Conservation (phyloP, 2,888 invertebrate genomes). For the Choreutis nemorana region DNA sequence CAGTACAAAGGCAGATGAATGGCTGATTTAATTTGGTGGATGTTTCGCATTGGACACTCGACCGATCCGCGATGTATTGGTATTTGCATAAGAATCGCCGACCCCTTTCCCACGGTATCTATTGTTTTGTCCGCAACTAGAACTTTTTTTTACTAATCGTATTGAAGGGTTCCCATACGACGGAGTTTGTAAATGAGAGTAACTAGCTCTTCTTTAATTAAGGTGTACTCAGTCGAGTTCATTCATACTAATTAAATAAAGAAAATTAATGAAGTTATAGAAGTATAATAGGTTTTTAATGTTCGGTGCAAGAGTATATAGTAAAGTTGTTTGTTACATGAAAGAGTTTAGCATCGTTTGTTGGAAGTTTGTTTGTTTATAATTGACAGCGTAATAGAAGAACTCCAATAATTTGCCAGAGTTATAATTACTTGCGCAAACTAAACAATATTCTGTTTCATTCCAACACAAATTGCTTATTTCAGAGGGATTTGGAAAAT, state of each 20-base stretch:
- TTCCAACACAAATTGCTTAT: too few relatives aligned
- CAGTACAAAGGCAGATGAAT: slow-evolving; percentile 37
- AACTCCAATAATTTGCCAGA: too few relatives aligned
- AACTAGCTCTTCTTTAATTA: slow-evolving; percentile 5
- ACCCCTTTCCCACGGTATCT: slow-evolving; percentile 42
- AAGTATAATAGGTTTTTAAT: slow-evolving; percentile 9
- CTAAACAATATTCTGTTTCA: too few relatives aligned
- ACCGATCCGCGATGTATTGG: slow-evolving; percentile 44
- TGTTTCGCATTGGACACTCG: slow-evolving; percentile 27
- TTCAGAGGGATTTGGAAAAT: too few relatives aligned
- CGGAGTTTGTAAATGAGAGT: too few relatives aligned
- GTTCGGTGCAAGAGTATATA: slow-evolving; percentile 6
- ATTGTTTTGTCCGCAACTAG: slow-evolving; percentile 32
- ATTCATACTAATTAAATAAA: slow-evolving; percentile 12
- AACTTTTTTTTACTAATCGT: too few relatives aligned
- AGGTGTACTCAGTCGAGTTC: background rate
- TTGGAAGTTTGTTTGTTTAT: background rate
- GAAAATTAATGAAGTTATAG: slow-evolving; percentile 14
- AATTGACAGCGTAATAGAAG: too few relatives aligned
- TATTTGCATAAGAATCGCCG: slow-evolving; percentile 50
- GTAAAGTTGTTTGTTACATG: slow-evolving; percentile 8
- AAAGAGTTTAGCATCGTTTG: slow-evolving; percentile 2
- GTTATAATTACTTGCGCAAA: too few relatives aligned
- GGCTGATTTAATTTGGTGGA: slow-evolving; percentile 25
- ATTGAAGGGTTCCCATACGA: too few relatives aligned